phyloP scores from a whole-genome alignment of 1,140 invertebrate genomes.

The Spodoptera litura region DNA sequence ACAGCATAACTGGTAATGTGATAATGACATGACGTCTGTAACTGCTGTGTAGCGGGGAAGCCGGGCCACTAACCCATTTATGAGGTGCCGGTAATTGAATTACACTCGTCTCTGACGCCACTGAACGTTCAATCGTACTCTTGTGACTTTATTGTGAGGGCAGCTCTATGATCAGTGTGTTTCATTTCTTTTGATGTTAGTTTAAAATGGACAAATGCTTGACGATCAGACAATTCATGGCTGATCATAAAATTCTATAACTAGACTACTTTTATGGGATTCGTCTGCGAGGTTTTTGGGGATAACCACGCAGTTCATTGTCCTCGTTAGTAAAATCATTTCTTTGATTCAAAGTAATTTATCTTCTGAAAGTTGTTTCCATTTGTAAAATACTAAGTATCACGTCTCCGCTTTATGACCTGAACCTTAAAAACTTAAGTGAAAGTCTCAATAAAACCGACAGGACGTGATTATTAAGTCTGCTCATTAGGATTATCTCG shows the following conservation, averaged over 20 bases:
- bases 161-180: conserved; percentile 19
- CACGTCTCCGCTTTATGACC: not conserved
- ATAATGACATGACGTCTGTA: conserved; percentile 45
- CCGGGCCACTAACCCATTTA: conserved; percentile 82
- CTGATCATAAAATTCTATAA: not conserved
- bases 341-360: too few species aligned
- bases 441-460: conserved; percentile 19
- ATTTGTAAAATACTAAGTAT: not conserved
- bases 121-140: conserved; percentile 58
- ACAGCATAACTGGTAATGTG: conserved; percentile 43
- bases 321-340: too few species aligned
- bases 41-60: conserved; percentile 59
- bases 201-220: not conserved
- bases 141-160: conserved; percentile 51
- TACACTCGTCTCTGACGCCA: conserved; percentile 68
- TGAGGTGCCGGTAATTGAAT: conserved; percentile 79
- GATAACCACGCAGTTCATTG: too few species aligned
- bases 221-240: too few species aligned
- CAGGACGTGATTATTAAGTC: conserved; percentile 28
- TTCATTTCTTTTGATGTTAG: not conserved
- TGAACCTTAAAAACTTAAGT: conserved; percentile 3
- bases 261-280: not conserved
- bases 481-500: conserved; percentile 19
- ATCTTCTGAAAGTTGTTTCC: too few species aligned
- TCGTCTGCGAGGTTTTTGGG: too few species aligned